These are phyloP conservation scores for Anthoscopus minutus DNA, from an alignment of 2,113 vertebrate genomes.

Conservation along the genomic window DNA sequence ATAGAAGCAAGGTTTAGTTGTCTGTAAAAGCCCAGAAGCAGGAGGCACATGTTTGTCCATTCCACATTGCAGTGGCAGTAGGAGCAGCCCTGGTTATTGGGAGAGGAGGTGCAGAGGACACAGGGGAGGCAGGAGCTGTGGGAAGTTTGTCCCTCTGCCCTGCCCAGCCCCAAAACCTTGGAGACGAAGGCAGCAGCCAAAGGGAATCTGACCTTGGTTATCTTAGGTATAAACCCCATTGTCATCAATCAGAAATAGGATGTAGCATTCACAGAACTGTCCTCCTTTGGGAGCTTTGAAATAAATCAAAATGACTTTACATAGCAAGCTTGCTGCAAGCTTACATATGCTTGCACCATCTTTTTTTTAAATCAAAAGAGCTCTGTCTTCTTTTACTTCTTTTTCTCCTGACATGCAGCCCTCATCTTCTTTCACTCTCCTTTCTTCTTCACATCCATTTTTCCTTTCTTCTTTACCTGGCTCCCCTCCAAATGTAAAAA, in stretches of 20 bases:
- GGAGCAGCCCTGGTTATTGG: neutral
- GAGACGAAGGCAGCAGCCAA: neutral
- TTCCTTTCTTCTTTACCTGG: neutral
- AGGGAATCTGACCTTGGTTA: neutral
- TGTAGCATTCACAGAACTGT: neutral
- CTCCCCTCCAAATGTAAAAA: neutral
- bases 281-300: neutral
- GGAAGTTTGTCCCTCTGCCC: neutral
- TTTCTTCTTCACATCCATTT: neutral
- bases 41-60: neutral
- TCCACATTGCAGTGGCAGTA: fast-evolving
- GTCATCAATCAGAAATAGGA: neutral
- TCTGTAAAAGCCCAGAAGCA: neutral
- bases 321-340: neutral
- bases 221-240: neutral
- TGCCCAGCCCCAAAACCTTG: neutral
- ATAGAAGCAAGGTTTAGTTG: neutral
- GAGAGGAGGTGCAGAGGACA: neutral
- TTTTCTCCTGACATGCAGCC: neutral
- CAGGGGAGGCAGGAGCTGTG: neutral
- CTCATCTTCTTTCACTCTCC: neutral
- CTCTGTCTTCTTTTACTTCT: neutral
- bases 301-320: neutral
- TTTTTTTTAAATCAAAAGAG: neutral
- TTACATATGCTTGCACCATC: neutral